Evolutionary conservation across 2,113 vertebrate species (phyloP), one percentile per base, ranked within the genome.

Genomic region (Anhinga rufa): DNA sequence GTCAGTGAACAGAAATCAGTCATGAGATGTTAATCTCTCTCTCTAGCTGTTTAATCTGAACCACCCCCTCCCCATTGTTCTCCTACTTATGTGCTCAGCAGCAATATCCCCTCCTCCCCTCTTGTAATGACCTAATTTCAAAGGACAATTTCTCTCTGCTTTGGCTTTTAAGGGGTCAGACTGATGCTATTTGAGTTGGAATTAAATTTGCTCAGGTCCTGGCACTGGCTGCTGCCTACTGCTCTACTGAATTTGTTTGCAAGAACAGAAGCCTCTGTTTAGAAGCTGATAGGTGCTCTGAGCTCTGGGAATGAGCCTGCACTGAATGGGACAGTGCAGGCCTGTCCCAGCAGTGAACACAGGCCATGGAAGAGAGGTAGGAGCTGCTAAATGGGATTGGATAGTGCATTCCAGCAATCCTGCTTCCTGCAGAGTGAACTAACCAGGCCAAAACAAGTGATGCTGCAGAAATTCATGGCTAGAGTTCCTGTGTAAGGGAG

Each of bases 11-110:
- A 96, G 85, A 92, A 86, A 93, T 38, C 76, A 88, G 77, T 96
- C 92, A 96, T 77, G 64, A 93, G 95, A 93, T 75, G 72, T 62
- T 96, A 96, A 96, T 96, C 95, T 91, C 48, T 92, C 48, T 80
- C 66, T 80, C 34, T 78, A 90, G 85, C 85, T 77, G 58, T 90
- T 88, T 90, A 96, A 93, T 90, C 92, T 95, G 87, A 95, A 88
- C 82, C 60, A 66, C 76, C n/a, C 75, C 29, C 51, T 74, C 7
- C 4, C 62, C 48, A 90, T 49, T 96, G 75, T 83, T 92, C 72
- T 95, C 20, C 66, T 76, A 36, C 54, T 91, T 34, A 65, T 0
- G 1, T 75, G 64, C n/a, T 85, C 64, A 93, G 74, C 34, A 82
- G 57, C 32, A 80, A 80, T 64, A 88, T 80, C 62, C 62, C 44